These are phyloP conservation scores for Gymnosoma rotundatum DNA, from an alignment of 2,888 invertebrate genomes.

Conservation along the genomic window DNA sequence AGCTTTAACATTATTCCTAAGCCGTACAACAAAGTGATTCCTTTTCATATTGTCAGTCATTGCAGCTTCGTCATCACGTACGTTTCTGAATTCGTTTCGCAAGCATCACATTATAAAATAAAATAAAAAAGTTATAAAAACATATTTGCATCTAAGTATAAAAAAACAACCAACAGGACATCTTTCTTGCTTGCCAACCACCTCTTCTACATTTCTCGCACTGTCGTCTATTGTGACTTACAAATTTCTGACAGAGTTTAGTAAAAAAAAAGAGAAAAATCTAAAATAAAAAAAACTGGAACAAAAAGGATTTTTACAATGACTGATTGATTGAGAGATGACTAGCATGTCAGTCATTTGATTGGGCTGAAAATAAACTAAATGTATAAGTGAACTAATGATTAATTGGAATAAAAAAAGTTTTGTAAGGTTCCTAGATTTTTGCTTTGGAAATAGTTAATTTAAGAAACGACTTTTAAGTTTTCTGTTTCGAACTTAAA, in stretches of 20 bases:
- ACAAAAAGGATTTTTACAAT: slow-evolving; percentile 29
- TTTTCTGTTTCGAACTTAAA: too few relatives aligned
- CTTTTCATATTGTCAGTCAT: slow-evolving; percentile 72
- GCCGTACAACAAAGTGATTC: slow-evolving; percentile 4
- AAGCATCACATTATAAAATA: slow-evolving; percentile 31
- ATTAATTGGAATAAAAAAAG: background rate
- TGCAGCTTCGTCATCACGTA: slow-evolving; percentile 72
- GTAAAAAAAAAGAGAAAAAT: slow-evolving; percentile 20
- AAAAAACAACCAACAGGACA: slow-evolving; percentile 49
- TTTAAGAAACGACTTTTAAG: background rate
- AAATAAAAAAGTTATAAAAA: slow-evolving; percentile 1
- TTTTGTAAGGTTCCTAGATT: background rate
- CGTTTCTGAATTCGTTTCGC: slow-evolving; percentile 71
- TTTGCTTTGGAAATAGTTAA: background rate
- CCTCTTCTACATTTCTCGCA: slow-evolving; percentile 21
- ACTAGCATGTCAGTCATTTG: slow-evolving; percentile 36
- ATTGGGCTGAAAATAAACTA: slow-evolving; percentile 11
- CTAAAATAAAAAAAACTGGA: slow-evolving; percentile 28
- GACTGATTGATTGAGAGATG: slow-evolving; percentile 57
- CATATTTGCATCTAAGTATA: background rate
- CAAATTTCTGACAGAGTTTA: slow-evolving; percentile 35
- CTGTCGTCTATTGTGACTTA: slow-evolving; percentile 13
- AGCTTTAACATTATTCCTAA: slow-evolving; percentile 35
- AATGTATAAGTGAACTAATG: slow-evolving; percentile 17
- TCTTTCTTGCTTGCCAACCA: slow-evolving; percentile 46